phyloP scores from a whole-genome alignment of 1,140 invertebrate species.

The Macrosteles quadrilineatus region DNA sequence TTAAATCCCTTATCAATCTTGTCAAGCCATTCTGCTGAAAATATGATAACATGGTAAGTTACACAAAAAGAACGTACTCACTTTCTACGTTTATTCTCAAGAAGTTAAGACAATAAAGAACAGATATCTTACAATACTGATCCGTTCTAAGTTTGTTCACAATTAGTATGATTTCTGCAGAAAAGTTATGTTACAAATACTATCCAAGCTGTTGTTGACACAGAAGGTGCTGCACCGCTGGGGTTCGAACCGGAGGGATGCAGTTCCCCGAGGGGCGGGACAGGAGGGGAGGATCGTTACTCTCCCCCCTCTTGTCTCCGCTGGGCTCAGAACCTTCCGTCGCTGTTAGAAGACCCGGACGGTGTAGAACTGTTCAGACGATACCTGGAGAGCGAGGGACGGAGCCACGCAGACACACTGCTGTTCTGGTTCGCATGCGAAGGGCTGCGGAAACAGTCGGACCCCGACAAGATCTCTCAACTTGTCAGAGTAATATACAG shows the following conservation, averaged over 20 bases:
- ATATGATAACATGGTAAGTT: no score
- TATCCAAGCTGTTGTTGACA: no score
- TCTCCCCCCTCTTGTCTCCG: slow-evolving; percentile 77
- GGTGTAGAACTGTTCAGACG: slow-evolving; percentile 82
- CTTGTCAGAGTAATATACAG: slow-evolving; percentile 82
- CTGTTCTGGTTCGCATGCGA: slow-evolving; percentile 92
- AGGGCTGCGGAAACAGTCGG: slow-evolving; percentile 78
- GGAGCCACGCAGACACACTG: slow-evolving; percentile 72
- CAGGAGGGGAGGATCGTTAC: slow-evolving; percentile 50
- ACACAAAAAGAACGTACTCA: no score
- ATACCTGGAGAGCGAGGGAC: slow-evolving; percentile 80
- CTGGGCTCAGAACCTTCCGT: slow-evolving; percentile 82
- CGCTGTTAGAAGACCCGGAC: slow-evolving; percentile 80
- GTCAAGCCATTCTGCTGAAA: no score
- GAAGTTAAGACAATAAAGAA: no score
- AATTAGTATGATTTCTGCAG: no score
- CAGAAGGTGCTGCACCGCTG: slow-evolving; percentile 55
- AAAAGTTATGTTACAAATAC: no score
- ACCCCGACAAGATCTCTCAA: slow-evolving; percentile 69
- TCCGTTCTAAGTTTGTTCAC: no score
- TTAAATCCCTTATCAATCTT: no score
- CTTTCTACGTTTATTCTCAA: no score
- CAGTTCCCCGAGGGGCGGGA: slow-evolving; percentile 44
- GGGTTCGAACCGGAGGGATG: slow-evolving; percentile 55
- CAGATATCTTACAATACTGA: no score